Conservation (phyloP, 2,888 invertebrate species). For the Lampropteryx suffumata region DNA sequence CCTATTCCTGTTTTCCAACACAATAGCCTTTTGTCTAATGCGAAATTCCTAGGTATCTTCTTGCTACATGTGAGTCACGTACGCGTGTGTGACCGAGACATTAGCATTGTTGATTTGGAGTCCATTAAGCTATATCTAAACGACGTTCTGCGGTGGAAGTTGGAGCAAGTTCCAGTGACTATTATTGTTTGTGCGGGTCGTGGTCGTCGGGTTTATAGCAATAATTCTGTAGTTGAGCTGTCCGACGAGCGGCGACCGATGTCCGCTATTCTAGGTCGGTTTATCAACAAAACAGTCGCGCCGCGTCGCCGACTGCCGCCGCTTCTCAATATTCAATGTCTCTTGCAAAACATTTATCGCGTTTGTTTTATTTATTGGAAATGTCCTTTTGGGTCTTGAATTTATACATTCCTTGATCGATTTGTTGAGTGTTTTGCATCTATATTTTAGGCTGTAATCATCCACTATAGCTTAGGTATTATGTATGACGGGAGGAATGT, state of each 20-base stretch:
- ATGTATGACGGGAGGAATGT: no score
- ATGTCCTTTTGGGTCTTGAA: not conserved
- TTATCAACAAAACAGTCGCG: constrained; percentile 45
- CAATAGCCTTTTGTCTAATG: constrained; percentile 68
- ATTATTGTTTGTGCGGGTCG: constrained; percentile 34
- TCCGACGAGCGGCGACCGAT: constrained; percentile 32
- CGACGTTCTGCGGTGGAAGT: constrained; percentile 34
- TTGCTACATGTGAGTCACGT: constrained; percentile 47
- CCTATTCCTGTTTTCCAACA: constrained; percentile 58
- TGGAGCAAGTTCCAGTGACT: constrained; percentile 35
- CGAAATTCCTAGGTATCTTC: constrained; percentile 40
- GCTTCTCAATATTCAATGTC: constrained; percentile 19
- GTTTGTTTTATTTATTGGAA: constrained; percentile 20
- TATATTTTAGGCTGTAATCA: no score
- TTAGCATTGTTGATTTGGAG: constrained; percentile 38
- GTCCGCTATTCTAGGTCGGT: constrained; percentile 48
- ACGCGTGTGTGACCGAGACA: constrained; percentile 43
- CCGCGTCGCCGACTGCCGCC: constrained; percentile 6
- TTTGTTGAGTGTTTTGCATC: no score
- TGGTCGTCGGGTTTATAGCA: constrained; percentile 41
- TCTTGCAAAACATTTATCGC: constrained; percentile 16
- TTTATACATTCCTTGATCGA: no score
- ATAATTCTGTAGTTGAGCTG: constrained; percentile 45
- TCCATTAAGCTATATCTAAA: constrained; percentile 45
- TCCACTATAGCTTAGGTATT: no score